Base-by-base conservation (phyloP, 1,140 invertebrate species). In the Aricia agestis region DNA sequence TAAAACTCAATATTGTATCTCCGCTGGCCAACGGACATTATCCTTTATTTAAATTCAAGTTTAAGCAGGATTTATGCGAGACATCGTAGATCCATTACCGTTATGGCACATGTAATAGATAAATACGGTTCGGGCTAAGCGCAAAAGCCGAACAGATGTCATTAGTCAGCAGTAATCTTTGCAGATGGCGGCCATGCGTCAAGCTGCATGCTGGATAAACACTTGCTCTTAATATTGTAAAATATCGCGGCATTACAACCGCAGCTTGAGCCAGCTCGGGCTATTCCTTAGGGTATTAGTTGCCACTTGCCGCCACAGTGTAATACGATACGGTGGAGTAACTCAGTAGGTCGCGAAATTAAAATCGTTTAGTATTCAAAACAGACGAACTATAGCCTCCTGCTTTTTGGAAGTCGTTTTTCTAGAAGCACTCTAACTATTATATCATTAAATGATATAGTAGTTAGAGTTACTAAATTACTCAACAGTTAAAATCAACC, bases 151-250 rank as follows among this genome's bases (percentile, higher is more conserved):
- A 68, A 32, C 67, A 32, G 67, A 41, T 31, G 71, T 67, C 42
- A 72, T 72, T 69, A 72, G 45, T 72, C 71, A 72, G n/a, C 32
- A 31, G 42, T 72, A 72, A 72, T 72, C 71, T 72, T 72, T 69
- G 41, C 57, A 66, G 42, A 72, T 72, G 68, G 67, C 67, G 59
- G 71, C 65, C 71, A 72, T 68, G 67, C 32, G 67, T 68, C 67
- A 68, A 19, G 67, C 45, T 52, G 45, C 45, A 52, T 52, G 45
- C 45, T 52, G 45, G 45, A 52, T 52, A 52, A 52, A 52, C 45
- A 52, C 45, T 52, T 52, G 45, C 45, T 15, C 45, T 52, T 52
- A 52, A 52, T 52, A 52, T 52, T 52, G 45, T 52, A 52, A 52
- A 52, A 52, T 52, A 52, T 52, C 45, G 45, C 45, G 45, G 45